A percentile compares a stretch with the other conserved stretches of the same genome.
Conservation (phyloP, 2,888 invertebrate species). For the Chrysina gloriosa region DNA sequence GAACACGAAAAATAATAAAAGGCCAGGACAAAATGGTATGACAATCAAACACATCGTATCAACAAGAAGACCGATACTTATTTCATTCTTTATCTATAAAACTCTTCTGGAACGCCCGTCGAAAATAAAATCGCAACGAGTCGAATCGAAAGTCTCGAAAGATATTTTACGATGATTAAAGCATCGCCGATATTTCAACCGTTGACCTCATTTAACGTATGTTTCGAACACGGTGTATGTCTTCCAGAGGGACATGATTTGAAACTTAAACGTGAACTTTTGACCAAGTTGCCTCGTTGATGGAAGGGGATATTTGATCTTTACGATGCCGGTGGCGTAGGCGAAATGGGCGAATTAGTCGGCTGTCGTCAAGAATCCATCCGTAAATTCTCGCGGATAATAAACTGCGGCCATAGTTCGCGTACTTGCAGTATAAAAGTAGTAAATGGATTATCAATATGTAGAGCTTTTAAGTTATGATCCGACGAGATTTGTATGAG, state of each 20-base stretch:
- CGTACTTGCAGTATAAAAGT: background rate
- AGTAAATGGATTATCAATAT: background rate
- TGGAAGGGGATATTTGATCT: background rate
- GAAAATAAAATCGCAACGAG: too few relatives aligned
- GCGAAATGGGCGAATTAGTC: background rate
- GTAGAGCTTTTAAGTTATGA: too few relatives aligned
- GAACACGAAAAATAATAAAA: too few relatives aligned
- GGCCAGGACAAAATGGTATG: too few relatives aligned
- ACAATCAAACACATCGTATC: too few relatives aligned
- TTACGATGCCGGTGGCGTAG: background rate
- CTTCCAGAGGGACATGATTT: slow-evolving; percentile 6
- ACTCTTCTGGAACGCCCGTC: too few relatives aligned
- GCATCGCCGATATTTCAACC: background rate
- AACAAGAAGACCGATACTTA: too few relatives aligned
- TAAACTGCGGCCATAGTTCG: background rate
- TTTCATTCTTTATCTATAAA: too few relatives aligned
- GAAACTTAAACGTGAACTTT: slow-evolving; percentile 13
- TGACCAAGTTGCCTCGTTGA: slow-evolving; percentile 5
- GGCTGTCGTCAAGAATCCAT: slow-evolving; percentile 6
- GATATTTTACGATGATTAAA: slow-evolving; percentile 6
- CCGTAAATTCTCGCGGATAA: slow-evolving; percentile 1
- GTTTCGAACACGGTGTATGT: background rate
- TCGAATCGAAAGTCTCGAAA: background rate
- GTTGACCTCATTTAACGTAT: background rate
- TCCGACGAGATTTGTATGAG: too few relatives aligned